Percentiles rank a stretch among this genome's conserved stretches.
Evolutionary conservation across 2,113 vertebrate genomes (phyloP).

Genomic region (Pontoporia blainvillei): DNA sequence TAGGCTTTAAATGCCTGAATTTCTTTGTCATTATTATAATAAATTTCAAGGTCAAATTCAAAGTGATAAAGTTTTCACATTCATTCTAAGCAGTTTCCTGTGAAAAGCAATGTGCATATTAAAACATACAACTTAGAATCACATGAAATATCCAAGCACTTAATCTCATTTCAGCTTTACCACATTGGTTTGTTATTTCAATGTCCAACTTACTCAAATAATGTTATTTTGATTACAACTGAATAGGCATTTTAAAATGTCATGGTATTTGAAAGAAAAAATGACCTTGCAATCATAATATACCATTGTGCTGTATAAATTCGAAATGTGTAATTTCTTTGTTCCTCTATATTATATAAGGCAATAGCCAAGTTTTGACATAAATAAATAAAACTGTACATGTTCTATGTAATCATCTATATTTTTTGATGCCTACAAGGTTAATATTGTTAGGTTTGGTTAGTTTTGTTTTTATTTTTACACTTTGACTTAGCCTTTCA

Average conservation of each 20-base stretch:
- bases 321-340: slow-evolving; percentile 41
- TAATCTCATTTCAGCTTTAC: slow-evolving; percentile 1
- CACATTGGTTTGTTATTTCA: slow-evolving; percentile 27
- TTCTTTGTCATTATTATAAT: not conserved
- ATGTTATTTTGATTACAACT: slow-evolving; percentile 57
- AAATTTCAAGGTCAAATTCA: slow-evolving; percentile 21
- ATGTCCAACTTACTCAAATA: slow-evolving; percentile 20
- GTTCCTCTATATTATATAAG: not conserved
- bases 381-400: slow-evolving; percentile 39
- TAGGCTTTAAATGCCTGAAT: not conserved
- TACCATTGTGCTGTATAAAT: slow-evolving; percentile 22
- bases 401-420: not conserved
- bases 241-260: slow-evolving; percentile 68
- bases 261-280: slow-evolving; percentile 48
- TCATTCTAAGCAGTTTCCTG: not conserved
- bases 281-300: slow-evolving; percentile 46
- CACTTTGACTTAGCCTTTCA: not conserved
- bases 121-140: not conserved
- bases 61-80: not conserved
- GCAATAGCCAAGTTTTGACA: not conserved
- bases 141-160: slow-evolving; percentile 9
- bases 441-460: not conserved
- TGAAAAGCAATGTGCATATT: not conserved
- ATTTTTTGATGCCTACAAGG: not conserved
- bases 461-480: slow-evolving; percentile 31